phyloP scores from a whole-genome alignment of 1,140 invertebrate species.

The Gyrodactylus salaris region DNA sequence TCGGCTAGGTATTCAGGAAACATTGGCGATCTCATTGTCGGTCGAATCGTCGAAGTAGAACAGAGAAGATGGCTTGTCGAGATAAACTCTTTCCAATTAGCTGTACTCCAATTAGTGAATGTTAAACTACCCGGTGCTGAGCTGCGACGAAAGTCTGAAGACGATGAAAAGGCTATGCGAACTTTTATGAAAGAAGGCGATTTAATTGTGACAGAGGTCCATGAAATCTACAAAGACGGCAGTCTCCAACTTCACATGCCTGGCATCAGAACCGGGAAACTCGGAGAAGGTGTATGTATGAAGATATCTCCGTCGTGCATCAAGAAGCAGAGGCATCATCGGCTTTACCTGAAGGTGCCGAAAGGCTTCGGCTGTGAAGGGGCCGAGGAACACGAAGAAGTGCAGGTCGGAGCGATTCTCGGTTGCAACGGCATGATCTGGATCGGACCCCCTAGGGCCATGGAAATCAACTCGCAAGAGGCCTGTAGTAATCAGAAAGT shows the following conservation, averaged over 20 bases:
- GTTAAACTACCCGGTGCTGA: constrained; percentile 3
- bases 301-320: background rate
- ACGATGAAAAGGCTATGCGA: constrained; percentile 4
- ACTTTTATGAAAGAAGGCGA: background rate
- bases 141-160: background rate
- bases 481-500: background rate
- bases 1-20: background rate
- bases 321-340: background rate
- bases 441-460: background rate
- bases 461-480: background rate
- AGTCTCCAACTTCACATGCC: background rate
- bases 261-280: background rate
- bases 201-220: background rate
- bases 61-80: background rate
- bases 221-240: background rate
- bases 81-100: background rate
- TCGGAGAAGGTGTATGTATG: background rate
- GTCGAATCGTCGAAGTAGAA: background rate
- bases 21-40: background rate
- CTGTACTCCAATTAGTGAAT: background rate
- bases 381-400: background rate
- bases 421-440: background rate
- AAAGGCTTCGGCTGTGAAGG: background rate
- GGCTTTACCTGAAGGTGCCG: background rate
- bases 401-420: background rate